A percentile compares a stretch with the other conserved stretches of the same genome.
These are phyloP conservation scores for Bombus picipes DNA, from an alignment of 1,140 invertebrate genomes.

Conservation along the genomic window DNA sequence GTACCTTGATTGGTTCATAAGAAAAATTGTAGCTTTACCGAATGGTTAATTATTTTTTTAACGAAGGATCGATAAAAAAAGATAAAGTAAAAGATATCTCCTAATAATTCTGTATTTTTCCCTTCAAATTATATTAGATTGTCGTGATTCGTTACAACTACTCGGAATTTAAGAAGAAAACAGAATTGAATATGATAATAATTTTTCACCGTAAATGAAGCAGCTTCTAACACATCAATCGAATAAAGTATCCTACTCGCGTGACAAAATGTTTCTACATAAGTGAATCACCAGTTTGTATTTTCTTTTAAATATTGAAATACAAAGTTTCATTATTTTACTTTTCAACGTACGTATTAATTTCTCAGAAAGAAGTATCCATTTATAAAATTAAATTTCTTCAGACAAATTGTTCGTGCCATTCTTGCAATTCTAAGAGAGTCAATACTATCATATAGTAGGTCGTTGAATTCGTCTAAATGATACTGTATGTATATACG, in stretches of 20 bases:
- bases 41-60: too few species aligned
- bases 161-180: background rate
- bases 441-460: too few species aligned
- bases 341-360: background rate
- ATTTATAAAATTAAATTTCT: background rate
- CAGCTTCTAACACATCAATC: background rate
- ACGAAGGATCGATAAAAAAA: too few species aligned
- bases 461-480: too few species aligned
- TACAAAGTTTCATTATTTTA: background rate
- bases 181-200: background rate
- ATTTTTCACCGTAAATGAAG: background rate
- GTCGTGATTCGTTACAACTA: background rate
- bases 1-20: background rate
- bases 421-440: too few species aligned
- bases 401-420: too few species aligned
- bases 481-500: too few species aligned
- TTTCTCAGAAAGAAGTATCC: background rate
- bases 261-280: too few species aligned
- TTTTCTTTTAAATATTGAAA: background rate
- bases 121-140: background rate
- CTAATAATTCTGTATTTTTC: background rate
- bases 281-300: background rate
- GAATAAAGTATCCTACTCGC: background rate
- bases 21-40: background rate
- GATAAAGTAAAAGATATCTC: too few species aligned